Percentiles rank a stretch among this genome's conserved stretches.
Evolutionary conservation across 1,140 invertebrate genomes (phyloP).

Genomic region (Drosophila pruinosa): DNA sequence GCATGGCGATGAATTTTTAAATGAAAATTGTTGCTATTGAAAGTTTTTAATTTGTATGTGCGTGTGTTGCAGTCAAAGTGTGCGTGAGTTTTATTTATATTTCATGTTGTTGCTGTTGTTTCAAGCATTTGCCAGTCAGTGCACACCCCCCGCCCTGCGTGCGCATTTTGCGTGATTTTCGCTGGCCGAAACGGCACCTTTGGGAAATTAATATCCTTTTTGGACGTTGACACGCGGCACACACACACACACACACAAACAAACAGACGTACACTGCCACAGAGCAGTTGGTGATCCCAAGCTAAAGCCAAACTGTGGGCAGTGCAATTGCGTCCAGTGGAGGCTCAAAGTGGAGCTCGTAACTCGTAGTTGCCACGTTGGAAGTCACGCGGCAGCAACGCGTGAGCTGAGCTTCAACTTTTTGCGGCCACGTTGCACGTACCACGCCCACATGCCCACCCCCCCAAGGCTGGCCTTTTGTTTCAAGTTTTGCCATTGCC

Average conservation of each 20-base stretch:
- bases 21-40: conserved; percentile 80
- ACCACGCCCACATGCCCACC: conserved; percentile 17
- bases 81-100: conserved; percentile 69
- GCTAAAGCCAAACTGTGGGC: conserved; percentile 16
- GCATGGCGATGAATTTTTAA: conserved; percentile 78
- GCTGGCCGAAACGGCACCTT: conserved; percentile 75
- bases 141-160: neutral
- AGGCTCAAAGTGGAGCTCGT: neutral
- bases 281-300: conserved; percentile 3
- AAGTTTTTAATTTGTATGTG: conserved; percentile 79
- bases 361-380: conserved; percentile 4
- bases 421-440: conserved; percentile 73
- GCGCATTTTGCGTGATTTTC: conserved; percentile 72
- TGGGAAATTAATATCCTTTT: conserved; percentile 82
- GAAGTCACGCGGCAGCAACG: conserved; percentile 63
- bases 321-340: conserved; percentile 22
- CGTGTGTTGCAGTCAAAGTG: conserved; percentile 32
- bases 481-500: conserved; percentile 47
- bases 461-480: conserved; percentile 48
- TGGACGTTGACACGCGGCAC: conserved; percentile 54
- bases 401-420: conserved; percentile 70
- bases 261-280: neutral
- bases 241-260: conserved; percentile 8
- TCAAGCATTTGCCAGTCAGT: conserved; percentile 51
- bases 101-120: conserved; percentile 40